These are phyloP conservation scores for Rhorus exstirpatorius DNA, from an alignment of 2,888 invertebrate species.

Conservation along the genomic window DNA sequence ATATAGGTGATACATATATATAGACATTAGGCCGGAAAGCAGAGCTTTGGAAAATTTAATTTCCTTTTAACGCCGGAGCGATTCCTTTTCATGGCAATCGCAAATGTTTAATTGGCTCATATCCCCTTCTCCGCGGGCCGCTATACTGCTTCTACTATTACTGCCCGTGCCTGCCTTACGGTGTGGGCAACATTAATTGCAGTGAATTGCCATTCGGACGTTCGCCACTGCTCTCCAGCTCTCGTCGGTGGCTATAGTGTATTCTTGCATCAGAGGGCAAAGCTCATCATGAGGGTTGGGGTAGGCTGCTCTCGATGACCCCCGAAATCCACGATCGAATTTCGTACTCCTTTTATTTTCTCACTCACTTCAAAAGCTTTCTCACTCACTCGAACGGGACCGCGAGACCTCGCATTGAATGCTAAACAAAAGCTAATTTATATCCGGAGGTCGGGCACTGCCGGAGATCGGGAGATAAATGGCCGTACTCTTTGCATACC, in stretches of 20 bases:
- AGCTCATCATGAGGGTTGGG: not conserved
- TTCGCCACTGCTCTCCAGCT: constrained; percentile 37
- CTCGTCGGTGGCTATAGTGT: not conserved
- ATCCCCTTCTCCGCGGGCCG: not conserved
- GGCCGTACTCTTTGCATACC: constrained; percentile 85
- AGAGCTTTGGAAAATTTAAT: constrained; percentile 78
- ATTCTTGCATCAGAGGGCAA: not conserved
- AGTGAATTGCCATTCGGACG: constrained; percentile 74
- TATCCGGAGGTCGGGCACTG: constrained; percentile 84
- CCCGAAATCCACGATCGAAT: not conserved
- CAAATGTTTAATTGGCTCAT: constrained; percentile 78
- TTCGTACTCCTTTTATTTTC: constrained; percentile 22
- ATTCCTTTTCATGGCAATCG: constrained; percentile 80
- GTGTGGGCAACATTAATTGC: constrained; percentile 84
- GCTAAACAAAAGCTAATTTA: constrained; percentile 86
- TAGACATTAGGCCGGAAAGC: constrained; percentile 43
- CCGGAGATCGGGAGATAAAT: constrained; percentile 86
- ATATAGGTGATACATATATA: constrained; percentile 12
- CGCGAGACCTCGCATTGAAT: constrained; percentile 83
- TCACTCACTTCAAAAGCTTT: constrained; percentile 23
- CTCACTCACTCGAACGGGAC: constrained; percentile 72
- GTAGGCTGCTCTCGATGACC: not conserved
- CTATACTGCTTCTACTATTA: constrained; percentile 45
- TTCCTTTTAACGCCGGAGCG: constrained; percentile 76
- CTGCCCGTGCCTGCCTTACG: constrained; percentile 75